Conservation (phyloP, 2,113 vertebrate species). For the Neodontobutis hainanensis region DNA sequence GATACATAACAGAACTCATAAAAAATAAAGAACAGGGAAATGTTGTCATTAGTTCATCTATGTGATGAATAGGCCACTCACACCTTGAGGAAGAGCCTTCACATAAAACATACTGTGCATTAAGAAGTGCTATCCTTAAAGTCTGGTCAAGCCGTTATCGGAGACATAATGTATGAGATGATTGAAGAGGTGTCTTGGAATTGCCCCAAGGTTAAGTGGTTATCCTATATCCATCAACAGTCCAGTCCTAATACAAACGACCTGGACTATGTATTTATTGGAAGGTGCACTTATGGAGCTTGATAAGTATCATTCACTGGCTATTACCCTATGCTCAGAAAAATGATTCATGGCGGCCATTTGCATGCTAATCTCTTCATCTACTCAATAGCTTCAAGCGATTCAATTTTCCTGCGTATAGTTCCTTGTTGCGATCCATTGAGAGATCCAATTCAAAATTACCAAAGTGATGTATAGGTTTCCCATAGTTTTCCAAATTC, state of each 20-base stretch:
- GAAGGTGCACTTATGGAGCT: slow-evolving; percentile 77
- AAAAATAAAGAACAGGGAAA: slow-evolving; percentile 46
- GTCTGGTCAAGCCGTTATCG: slow-evolving; percentile 69
- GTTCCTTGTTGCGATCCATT: slow-evolving; percentile 55
- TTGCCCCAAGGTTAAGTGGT: slow-evolving; percentile 81
- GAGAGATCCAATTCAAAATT: slow-evolving; percentile 58
- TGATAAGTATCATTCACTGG: slow-evolving; percentile 76
- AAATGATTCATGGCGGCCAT: slow-evolving; percentile 73
- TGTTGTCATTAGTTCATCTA: slow-evolving; percentile 37
- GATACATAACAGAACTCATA: slow-evolving; percentile 40
- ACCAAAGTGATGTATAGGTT: slow-evolving; percentile 71
- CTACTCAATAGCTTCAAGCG: slow-evolving; percentile 57
- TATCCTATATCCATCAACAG: slow-evolving; percentile 78
- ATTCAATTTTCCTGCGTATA: slow-evolving; percentile 59
- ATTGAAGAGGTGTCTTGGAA: slow-evolving; percentile 72
- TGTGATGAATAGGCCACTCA: slow-evolving; percentile 64
- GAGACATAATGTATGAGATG: slow-evolving; percentile 64
- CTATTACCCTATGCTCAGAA: slow-evolving; percentile 73
- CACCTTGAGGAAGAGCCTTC: slow-evolving; percentile 62
- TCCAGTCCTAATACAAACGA: slow-evolving; percentile 71
- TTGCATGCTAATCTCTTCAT: slow-evolving; percentile 71
- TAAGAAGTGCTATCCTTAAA: slow-evolving; percentile 71
- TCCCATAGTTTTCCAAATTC: slow-evolving; percentile 74
- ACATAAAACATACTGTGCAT: slow-evolving; percentile 74
- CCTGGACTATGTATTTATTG: slow-evolving; percentile 74